Evolutionary conservation across 1,140 invertebrate genomes (phyloP).

Genomic region (Augochlora pura): DNA sequence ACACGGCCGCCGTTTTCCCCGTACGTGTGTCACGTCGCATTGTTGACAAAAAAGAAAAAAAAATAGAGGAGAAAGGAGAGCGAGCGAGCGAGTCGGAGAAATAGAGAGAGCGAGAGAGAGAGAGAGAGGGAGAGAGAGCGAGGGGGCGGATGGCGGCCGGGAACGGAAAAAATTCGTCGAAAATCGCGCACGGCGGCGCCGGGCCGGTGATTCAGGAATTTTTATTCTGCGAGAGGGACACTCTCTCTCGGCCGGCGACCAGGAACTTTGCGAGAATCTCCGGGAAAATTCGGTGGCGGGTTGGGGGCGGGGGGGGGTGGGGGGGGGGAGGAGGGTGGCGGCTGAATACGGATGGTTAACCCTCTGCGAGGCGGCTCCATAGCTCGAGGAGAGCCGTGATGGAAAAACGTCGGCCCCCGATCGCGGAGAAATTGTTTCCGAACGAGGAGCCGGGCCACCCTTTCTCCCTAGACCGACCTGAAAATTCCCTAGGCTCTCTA

Average conservation of each 20-base stretch:
- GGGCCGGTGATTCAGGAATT: constrained; percentile 29
- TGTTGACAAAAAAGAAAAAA: constrained; percentile 42
- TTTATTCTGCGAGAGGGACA: not conserved
- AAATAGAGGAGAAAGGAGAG: not conserved
- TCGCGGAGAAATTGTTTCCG: not conserved
- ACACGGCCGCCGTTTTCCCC: too few relatives aligned
- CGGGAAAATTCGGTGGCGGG: not conserved
- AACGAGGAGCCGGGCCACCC: not conserved
- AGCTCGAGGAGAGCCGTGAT: not conserved
- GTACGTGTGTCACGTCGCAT: constrained; percentile 21
- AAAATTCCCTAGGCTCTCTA: too few relatives aligned
- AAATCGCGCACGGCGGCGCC: constrained; percentile 35
- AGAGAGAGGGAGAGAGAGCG: too few relatives aligned
- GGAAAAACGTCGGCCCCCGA: not conserved
- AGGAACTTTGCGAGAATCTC: constrained; percentile 16
- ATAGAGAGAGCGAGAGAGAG: too few relatives aligned
- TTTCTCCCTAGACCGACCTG: too few relatives aligned
- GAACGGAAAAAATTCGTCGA: constrained; percentile 43
- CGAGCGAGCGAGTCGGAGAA: not conserved
- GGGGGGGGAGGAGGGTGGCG: too few relatives aligned
- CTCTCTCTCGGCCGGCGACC: not conserved
- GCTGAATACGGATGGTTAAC: constrained; percentile 4
- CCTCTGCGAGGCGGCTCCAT: not conserved
- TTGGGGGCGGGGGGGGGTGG: too few relatives aligned
- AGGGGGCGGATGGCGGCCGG: not conserved